These are phyloP conservation scores for Nephotettix cincticeps DNA, from an alignment of 1,140 invertebrate genomes.

Conservation along the genomic window DNA sequence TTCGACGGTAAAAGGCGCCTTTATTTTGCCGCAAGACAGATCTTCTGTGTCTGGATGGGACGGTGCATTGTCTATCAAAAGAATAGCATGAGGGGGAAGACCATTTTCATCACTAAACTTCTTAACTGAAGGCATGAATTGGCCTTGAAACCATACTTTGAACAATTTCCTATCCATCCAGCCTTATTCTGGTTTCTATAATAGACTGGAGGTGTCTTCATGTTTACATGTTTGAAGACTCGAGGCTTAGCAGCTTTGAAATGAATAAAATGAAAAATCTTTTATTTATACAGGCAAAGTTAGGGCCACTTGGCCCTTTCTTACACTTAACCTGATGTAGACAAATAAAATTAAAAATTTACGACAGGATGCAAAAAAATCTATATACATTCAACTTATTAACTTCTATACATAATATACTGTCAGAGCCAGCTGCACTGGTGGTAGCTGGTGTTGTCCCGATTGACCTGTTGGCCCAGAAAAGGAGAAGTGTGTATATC, in stretches of 20 bases:
- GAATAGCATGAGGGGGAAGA: constrained; percentile 32
- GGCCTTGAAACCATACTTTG: not conserved
- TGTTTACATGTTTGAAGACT: not conserved
- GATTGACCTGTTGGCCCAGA: too few species aligned
- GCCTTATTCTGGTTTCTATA: constrained; percentile 16
- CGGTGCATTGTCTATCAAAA: constrained; percentile 38
- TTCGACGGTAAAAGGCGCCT: constrained; percentile 50
- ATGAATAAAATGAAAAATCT: too few species aligned
- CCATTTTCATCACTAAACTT: constrained; percentile 31
- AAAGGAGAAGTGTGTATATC: too few species aligned
- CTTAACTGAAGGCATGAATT: constrained; percentile 35
- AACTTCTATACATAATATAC: too few species aligned
- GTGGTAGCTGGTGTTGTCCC: too few species aligned
- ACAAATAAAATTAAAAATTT: too few species aligned
- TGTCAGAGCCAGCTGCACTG: too few species aligned
- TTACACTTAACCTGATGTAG: too few species aligned
- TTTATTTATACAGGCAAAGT: too few species aligned
- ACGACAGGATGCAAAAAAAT: too few species aligned
- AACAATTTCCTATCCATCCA: constrained; percentile 25
- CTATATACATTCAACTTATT: too few species aligned
- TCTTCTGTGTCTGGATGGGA: constrained; percentile 21
- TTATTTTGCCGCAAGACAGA: constrained; percentile 39
- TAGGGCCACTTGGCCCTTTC: too few species aligned
- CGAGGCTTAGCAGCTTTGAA: not conserved
- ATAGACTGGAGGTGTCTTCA: not conserved